Percentiles rank a stretch among this genome's conserved stretches.
These are phyloP conservation scores for Diceros bicornis DNA, from an alignment of 2,797 vertebrate species.

Conservation along the genomic window DNA sequence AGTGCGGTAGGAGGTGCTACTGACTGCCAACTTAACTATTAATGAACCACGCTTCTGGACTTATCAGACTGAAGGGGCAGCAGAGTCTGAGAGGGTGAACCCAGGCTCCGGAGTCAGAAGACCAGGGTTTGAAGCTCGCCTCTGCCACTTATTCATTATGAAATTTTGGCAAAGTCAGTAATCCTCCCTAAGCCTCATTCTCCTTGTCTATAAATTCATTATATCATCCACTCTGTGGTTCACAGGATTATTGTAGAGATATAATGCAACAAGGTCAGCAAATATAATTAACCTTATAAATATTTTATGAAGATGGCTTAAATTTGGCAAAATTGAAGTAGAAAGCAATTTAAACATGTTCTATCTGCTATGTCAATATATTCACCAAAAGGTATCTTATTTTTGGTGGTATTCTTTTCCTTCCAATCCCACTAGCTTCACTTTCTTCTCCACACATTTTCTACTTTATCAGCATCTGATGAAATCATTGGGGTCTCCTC, in stretches of 20 bases:
- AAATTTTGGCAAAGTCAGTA: neutral
- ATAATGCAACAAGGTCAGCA: neutral
- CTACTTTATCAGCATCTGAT: neutral
- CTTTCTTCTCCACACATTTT: neutral
- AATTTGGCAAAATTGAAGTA: neutral
- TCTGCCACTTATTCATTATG: neutral
- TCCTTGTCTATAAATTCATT: neutral
- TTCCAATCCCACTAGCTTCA: neutral
- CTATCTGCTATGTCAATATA: neutral
- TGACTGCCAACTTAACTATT: neutral
- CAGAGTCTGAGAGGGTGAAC: neutral
- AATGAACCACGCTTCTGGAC: neutral
- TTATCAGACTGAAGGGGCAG: neutral
- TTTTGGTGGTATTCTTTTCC: neutral
- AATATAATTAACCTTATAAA: neutral
- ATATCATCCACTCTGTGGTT: neutral
- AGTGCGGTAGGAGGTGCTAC: neutral
- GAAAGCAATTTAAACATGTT: constrained; percentile 4
- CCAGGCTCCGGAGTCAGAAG: neutral
- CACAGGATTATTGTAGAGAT: neutral
- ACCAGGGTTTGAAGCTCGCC: neutral
- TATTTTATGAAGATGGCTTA: constrained; percentile 18
- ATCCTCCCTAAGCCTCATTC: neutral
- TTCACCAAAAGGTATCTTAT: neutral
- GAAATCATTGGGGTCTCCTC: neutral